Evolutionary conservation across 2,113 vertebrate genomes (phyloP).

Genomic region (Stegostoma tigrinum): DNA sequence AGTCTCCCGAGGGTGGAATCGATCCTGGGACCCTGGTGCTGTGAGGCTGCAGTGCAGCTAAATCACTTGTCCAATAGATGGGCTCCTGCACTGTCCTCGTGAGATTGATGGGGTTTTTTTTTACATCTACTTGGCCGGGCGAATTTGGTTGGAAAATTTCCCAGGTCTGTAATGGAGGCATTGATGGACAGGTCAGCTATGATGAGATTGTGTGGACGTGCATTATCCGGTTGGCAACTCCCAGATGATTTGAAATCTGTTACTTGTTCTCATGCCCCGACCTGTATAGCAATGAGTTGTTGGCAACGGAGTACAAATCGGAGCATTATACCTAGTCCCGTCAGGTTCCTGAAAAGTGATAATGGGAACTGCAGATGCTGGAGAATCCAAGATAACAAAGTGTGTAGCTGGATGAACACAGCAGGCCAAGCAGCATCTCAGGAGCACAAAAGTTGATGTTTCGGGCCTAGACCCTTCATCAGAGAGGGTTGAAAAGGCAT

Average conservation of each 20-base stretch:
- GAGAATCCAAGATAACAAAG: too few species aligned
- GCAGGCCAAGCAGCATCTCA: too few species aligned
- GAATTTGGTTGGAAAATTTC: neutral
- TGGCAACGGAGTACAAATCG: neutral
- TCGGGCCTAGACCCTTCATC: too few species aligned
- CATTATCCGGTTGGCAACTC: neutral
- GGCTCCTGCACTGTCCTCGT: too few species aligned
- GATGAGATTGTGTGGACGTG: neutral
- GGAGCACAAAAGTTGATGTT: too few species aligned
- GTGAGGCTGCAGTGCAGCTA: too few species aligned
- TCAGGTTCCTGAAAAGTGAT: neutral
- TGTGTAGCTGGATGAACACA: too few species aligned
- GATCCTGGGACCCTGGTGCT: too few species aligned
- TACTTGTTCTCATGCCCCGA: neutral
- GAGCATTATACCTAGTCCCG: neutral
- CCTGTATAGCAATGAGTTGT: neutral
- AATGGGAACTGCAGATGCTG: too few species aligned
- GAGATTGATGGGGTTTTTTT: neutral
- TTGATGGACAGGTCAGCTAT: neutral
- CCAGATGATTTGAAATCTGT: neutral
- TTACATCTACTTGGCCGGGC: neutral
- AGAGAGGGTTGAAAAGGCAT: too few species aligned
- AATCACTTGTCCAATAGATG: too few species aligned
- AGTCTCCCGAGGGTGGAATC: too few species aligned
- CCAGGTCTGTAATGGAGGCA: neutral